These are phyloP conservation scores for Argynnis bischoffii DNA, from an alignment of 2,888 invertebrate genomes.

Conservation along the genomic window DNA sequence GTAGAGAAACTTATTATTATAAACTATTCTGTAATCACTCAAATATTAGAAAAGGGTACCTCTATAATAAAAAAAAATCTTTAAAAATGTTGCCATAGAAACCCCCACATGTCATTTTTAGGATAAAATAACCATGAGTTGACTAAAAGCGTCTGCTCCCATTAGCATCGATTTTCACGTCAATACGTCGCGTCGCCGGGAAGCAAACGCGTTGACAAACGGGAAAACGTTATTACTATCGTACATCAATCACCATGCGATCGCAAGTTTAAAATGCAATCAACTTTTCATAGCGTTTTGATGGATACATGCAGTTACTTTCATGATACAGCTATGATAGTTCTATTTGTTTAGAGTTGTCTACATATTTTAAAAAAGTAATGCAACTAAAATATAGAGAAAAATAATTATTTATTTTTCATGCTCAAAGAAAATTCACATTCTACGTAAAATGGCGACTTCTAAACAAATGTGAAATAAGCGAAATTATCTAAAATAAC, in stretches of 20 bases:
- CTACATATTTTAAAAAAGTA: too few species aligned
- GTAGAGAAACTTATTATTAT: too few species aligned
- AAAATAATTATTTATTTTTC: too few species aligned
- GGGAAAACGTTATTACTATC: conserved; percentile 23
- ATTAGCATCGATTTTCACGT: conserved; percentile 27
- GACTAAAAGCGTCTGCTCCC: not conserved
- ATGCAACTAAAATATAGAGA: too few species aligned
- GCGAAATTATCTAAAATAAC: too few species aligned
- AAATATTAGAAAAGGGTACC: too few species aligned
- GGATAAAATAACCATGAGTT: conserved; percentile 5
- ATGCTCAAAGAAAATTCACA: too few species aligned
- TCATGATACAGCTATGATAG: not conserved
- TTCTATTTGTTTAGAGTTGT: not conserved
- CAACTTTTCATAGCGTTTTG: conserved; percentile 5
- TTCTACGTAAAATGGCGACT: too few species aligned
- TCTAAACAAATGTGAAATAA: too few species aligned
- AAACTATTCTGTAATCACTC: too few species aligned
- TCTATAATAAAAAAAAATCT: too few species aligned
- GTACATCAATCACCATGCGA: conserved; percentile 25
- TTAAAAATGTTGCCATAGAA: too few species aligned
- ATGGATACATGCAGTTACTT: conserved; percentile 9
- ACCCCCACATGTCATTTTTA: not conserved
- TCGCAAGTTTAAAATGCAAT: conserved; percentile 21
- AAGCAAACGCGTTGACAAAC: conserved; percentile 17
- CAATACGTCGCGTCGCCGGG: conserved; percentile 19